A percentile compares a stretch with the other conserved stretches of the same genome.
Evolutionary conservation across 2,113 vertebrate species (phyloP).

Genomic region (Axis porcinus): DNA sequence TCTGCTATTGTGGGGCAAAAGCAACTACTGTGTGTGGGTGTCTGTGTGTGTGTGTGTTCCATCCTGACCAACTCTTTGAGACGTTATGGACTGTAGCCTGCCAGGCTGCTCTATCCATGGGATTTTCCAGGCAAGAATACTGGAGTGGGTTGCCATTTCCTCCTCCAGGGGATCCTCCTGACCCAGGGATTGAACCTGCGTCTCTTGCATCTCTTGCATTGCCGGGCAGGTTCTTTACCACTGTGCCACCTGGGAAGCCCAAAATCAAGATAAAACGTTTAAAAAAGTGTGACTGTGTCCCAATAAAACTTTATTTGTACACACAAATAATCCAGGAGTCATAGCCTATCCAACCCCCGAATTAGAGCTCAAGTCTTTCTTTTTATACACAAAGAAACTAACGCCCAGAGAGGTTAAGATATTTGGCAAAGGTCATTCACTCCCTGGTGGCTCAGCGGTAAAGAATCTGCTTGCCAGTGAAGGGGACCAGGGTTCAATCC

Average conservation of each 20-base stretch:
- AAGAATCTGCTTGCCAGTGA: background rate
- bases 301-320: background rate
- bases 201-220: background rate
- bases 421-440: constrained; percentile 3
- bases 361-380: background rate
- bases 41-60: background rate
- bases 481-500: background rate
- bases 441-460: background rate
- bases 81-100: background rate
- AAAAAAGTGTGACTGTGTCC: background rate
- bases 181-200: background rate
- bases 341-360: background rate
- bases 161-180: background rate
- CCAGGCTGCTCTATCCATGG: background rate
- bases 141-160: background rate
- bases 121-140: background rate
- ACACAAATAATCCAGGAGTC: background rate
- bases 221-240: background rate
- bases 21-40: background rate
- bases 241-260: background rate
- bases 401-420: background rate
- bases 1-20: background rate
- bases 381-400: background rate
- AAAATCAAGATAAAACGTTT: background rate
- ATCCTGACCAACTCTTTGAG: background rate